A percentile compares a stretch with the other conserved stretches of the same genome.
Conservation (phyloP, 2,888 invertebrate genomes). For the Mechanitis messenoides region DNA sequence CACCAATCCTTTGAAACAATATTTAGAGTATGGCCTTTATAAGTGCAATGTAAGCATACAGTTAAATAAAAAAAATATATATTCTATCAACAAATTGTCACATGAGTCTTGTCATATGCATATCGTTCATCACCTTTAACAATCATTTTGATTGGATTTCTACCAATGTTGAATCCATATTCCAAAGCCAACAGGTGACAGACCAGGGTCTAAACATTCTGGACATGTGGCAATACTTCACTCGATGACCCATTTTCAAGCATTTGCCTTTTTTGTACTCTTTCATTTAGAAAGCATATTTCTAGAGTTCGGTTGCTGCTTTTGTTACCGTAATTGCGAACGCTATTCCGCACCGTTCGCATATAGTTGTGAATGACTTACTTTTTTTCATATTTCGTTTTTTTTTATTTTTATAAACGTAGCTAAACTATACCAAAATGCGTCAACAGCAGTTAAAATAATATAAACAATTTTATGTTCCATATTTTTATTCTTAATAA, state of each 20-base stretch:
- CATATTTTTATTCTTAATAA: too few relatives aligned
- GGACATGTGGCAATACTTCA: slow-evolving; percentile 43
- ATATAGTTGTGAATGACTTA: slow-evolving; percentile 10
- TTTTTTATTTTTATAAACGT: not conserved
- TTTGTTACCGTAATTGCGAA: slow-evolving; percentile 47
- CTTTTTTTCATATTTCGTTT: slow-evolving; percentile 9
- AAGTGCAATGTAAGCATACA: too few relatives aligned
- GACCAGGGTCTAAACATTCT: slow-evolving; percentile 34
- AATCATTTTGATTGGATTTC: slow-evolving; percentile 30
- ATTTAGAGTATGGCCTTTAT: too few relatives aligned
- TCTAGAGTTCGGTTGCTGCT: slow-evolving; percentile 37
- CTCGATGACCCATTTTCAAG: slow-evolving; percentile 60
- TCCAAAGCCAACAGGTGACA: slow-evolving; percentile 29
- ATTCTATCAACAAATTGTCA: slow-evolving; percentile 37
- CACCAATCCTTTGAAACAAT: too few relatives aligned
- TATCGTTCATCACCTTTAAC: slow-evolving; percentile 29
- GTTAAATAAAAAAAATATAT: slow-evolving; percentile 43
- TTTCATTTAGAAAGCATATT: slow-evolving; percentile 45
- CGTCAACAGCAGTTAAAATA: too few relatives aligned
- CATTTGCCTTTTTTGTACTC: slow-evolving; percentile 48
- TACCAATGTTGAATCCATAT: slow-evolving; percentile 20
- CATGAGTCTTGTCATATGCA: slow-evolving; percentile 43
- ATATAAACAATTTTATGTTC: too few relatives aligned
- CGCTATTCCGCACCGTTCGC: slow-evolving; percentile 17
- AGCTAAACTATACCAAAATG: not conserved